Conservation (phyloP, 2,888 invertebrate genomes). For the Chrysomela aeneicollis region DNA sequence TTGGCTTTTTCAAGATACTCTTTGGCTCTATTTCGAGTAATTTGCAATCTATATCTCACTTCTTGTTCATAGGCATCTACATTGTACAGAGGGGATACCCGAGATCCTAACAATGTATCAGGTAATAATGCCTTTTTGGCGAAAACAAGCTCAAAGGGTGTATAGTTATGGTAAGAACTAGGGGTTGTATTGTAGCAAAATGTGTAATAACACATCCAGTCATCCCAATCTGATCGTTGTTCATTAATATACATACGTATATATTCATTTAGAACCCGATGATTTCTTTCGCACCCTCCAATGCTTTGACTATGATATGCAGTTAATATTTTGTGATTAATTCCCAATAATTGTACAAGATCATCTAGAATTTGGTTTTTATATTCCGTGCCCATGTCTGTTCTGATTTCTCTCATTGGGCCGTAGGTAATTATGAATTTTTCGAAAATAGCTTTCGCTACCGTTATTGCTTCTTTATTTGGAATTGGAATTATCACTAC, state of each 20-base stretch:
- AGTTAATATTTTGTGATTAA: constrained; percentile 24
- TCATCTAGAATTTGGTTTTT: constrained; percentile 18
- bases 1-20: constrained; percentile 25
- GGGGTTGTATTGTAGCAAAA: constrained; percentile 39
- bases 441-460: constrained; percentile 42
- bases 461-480: constrained; percentile 42
- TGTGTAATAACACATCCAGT: constrained; percentile 23
- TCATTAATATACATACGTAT: constrained; percentile 24
- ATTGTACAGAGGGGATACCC: constrained; percentile 30
- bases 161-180: constrained; percentile 29
- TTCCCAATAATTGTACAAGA: constrained; percentile 2
- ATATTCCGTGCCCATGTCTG: constrained; percentile 22
- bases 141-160: constrained; percentile 35
- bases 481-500: constrained; percentile 37
- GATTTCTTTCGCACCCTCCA: constrained; percentile 19
- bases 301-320: constrained; percentile 23
- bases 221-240: constrained; percentile 30
- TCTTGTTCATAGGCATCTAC: constrained; percentile 32
- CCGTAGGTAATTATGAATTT: constrained; percentile 37
- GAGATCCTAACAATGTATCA: not conserved
- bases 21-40: constrained; percentile 23
- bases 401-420: constrained; percentile 17
- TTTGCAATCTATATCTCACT: constrained; percentile 28
- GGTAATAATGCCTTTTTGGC: constrained; percentile 26
- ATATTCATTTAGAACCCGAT: constrained; percentile 23